Conservation (phyloP, 2,888 invertebrate genomes). For the Dynastes grantii region DNA sequence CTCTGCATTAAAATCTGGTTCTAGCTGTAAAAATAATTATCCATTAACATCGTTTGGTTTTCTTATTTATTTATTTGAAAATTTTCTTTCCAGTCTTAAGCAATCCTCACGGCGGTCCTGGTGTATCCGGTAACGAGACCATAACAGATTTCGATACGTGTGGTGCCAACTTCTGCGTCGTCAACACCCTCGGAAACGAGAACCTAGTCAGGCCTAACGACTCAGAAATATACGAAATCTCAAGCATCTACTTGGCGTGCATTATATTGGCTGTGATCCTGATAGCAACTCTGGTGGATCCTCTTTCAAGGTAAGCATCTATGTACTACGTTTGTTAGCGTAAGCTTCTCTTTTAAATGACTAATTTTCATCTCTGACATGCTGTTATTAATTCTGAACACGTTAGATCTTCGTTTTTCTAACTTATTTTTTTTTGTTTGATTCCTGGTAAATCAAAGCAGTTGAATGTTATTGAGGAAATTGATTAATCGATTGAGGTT, state of each 20-base stretch:
- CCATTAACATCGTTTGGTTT: too few relatives aligned
- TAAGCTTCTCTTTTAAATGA: background rate
- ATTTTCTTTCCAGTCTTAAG: conserved; percentile 76
- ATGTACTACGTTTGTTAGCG: background rate
- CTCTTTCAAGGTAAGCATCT: conserved; percentile 82
- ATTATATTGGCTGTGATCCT: conserved; percentile 89
- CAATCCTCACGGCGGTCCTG: conserved; percentile 74
- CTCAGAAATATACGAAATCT: conserved; percentile 90
- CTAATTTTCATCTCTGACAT: too few relatives aligned
- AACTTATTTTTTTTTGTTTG: background rate
- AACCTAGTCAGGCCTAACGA: conserved; percentile 87
- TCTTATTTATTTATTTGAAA: too few relatives aligned
- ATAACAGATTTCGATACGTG: conserved; percentile 75
- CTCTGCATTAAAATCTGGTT: too few relatives aligned
- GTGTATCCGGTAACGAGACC: conserved; percentile 69
- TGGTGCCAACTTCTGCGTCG: conserved; percentile 88
- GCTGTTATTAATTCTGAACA: background rate
- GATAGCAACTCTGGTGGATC: conserved; percentile 91
- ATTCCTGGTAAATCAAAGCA: background rate
- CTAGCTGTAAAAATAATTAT: too few relatives aligned
- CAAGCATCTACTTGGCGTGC: conserved; percentile 90
- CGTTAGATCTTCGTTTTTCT: background rate
- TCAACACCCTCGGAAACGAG: conserved; percentile 80
- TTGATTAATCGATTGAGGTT: background rate
- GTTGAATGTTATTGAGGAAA: background rate